These are phyloP conservation scores for Scyliorhinus canicula DNA, from an alignment of 2,797 vertebrate genomes.

Conservation along the genomic window DNA sequence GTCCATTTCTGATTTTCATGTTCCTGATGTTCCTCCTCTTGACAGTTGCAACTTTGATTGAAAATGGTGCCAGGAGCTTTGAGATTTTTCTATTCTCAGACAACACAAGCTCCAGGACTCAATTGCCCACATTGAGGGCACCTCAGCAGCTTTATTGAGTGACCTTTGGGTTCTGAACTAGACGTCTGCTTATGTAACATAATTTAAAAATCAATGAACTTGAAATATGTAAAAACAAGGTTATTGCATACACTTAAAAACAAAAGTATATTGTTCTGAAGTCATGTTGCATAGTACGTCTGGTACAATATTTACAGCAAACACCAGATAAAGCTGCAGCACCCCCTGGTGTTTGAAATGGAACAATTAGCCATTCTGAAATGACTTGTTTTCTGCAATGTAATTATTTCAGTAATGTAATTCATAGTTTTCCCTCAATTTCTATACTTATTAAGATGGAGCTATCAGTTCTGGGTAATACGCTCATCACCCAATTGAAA, in stretches of 20 bases:
- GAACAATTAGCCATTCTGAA: neutral
- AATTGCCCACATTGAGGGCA: neutral
- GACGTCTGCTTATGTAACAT: neutral
- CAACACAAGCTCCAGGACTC: neutral
- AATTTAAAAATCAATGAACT: neutral
- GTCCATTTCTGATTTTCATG: neutral
- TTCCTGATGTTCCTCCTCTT: neutral
- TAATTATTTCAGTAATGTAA: neutral
- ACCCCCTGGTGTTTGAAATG: constrained; percentile 33
- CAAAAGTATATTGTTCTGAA: neutral
- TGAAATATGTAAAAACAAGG: neutral
- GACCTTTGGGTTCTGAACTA: neutral
- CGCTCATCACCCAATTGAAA: neutral
- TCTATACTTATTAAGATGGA: neutral
- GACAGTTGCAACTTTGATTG: constrained; percentile 20
- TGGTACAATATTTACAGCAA: neutral
- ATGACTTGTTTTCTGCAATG: neutral
- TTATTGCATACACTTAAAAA: neutral
- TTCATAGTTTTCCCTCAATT: neutral
- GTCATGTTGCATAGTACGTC: neutral
- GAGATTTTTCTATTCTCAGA: neutral
- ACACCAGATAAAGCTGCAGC: neutral
- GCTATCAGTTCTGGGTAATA: neutral
- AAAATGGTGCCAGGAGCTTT: constrained; percentile 11
- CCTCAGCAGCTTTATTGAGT: neutral